Evolutionary conservation across 2,888 invertebrate genomes (phyloP).

Genomic region (Parnassius mnemosyne): DNA sequence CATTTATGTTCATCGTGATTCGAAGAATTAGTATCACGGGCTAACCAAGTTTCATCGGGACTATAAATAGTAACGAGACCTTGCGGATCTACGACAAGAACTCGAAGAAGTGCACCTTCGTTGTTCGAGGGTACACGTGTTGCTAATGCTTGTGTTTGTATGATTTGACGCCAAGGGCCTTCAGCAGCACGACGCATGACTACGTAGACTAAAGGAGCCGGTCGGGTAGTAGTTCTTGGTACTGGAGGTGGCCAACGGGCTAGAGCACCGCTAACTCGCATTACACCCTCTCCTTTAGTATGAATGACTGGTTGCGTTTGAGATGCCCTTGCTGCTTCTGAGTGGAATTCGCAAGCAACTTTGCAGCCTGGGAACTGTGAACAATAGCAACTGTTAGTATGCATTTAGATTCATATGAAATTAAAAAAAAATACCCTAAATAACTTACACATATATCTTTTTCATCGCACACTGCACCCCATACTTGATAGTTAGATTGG

Average conservation of each 20-base stretch:
- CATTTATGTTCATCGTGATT: conserved; percentile 78
- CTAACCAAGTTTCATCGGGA: conserved; percentile 82
- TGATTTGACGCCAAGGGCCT: conserved; percentile 84
- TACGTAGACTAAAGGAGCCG: conserved; percentile 84
- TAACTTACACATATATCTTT: conserved; percentile 87
- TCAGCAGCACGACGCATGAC: conserved; percentile 84
- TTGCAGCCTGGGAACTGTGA: conserved; percentile 86
- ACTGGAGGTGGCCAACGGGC: conserved; percentile 84
- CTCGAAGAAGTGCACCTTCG: conserved; percentile 83
- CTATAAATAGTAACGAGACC: conserved; percentile 86
- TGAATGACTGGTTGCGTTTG: conserved; percentile 86
- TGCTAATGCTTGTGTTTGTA: conserved; percentile 83
- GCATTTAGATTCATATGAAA: background rate
- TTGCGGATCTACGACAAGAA: conserved; percentile 85
- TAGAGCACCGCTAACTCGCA: conserved; percentile 82
- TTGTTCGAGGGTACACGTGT: conserved; percentile 84
- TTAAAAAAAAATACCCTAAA: background rate
- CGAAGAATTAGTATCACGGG: conserved; percentile 76
- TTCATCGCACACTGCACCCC: conserved; percentile 86
- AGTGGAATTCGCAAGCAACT: conserved; percentile 85
- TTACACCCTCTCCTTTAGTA: conserved; percentile 85
- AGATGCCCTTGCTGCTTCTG: conserved; percentile 81
- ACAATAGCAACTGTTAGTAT: conserved; percentile 35
- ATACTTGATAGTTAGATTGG: conserved; percentile 86
- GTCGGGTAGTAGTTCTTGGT: conserved; percentile 77